Evolutionary conservation across 2,797 vertebrate species (phyloP).

Genomic region (Crypturellus tataupa): DNA sequence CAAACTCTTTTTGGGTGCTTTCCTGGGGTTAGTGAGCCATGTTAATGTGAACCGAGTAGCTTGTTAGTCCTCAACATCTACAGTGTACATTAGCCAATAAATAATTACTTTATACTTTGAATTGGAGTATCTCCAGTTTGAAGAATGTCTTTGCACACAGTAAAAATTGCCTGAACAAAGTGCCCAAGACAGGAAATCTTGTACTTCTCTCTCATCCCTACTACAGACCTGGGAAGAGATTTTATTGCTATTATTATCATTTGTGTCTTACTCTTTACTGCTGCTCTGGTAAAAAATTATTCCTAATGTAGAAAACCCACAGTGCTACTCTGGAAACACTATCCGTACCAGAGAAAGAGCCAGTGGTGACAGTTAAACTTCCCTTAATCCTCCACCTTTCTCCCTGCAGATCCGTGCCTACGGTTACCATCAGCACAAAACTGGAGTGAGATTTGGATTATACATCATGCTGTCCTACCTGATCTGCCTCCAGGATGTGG

Average conservation of each 20-base stretch:
- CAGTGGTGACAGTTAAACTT: neutral
- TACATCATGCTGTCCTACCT: neutral
- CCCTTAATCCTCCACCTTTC: neutral
- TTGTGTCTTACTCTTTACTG: neutral
- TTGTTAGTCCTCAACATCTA: neutral
- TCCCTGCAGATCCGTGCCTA: neutral
- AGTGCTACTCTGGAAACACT: neutral
- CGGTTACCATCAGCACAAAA: neutral
- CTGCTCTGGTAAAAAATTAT: neutral
- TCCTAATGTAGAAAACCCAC: neutral
- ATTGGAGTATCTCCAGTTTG: neutral
- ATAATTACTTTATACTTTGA: neutral
- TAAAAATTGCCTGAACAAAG: neutral
- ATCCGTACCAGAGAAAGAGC: neutral
- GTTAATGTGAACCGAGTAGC: rapidly evolving
- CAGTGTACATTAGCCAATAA: rapidly evolving
- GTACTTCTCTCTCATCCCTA: rapidly evolving
- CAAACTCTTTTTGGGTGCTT: neutral
- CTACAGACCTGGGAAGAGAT: neutral
- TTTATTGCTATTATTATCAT: neutral
- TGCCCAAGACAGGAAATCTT: neutral
- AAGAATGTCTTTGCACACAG: neutral
- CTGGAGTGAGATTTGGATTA: neutral
- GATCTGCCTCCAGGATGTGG: neutral
- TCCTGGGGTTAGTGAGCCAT: neutral